phyloP scores from a whole-genome alignment of 2,797 vertebrate species.

The Pangasius larnaudii region DNA sequence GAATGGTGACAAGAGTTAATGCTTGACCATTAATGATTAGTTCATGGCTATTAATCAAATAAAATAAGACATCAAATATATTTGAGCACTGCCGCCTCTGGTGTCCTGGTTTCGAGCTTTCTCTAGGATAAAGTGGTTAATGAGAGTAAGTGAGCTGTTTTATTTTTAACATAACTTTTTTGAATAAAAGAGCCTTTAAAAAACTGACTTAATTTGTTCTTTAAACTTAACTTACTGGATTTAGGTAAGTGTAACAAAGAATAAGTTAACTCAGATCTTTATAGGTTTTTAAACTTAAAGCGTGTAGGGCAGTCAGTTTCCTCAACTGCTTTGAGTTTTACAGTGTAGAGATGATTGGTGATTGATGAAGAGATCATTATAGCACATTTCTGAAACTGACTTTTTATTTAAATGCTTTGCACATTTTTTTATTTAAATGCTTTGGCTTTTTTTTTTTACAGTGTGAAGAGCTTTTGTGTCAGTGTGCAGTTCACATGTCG shows the following conservation, averaged over 20 bases:
- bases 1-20: neutral
- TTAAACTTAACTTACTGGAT: neutral
- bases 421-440: conserved; percentile 7
- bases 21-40: neutral
- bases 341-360: neutral
- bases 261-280: neutral
- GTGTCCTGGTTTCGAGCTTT: neutral
- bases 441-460: neutral
- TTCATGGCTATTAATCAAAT: neutral
- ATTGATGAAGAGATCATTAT: conserved; percentile 17
- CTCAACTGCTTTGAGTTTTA: neutral
- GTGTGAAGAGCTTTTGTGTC: conserved; percentile 37
- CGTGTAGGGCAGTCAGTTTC: neutral
- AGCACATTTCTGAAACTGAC: neutral
- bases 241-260: neutral
- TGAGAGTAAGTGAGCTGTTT: neutral
- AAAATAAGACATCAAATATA: neutral
- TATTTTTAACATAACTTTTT: neutral
- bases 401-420: neutral
- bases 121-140: neutral
- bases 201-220: neutral
- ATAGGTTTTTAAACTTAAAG: neutral
- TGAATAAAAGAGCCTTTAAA: neutral
- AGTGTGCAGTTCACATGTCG: conserved; percentile 49
- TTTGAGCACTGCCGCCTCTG: neutral